phyloP scores from a whole-genome alignment of 2,888 invertebrate genomes.

The Cylindroiulus punctatus region DNA sequence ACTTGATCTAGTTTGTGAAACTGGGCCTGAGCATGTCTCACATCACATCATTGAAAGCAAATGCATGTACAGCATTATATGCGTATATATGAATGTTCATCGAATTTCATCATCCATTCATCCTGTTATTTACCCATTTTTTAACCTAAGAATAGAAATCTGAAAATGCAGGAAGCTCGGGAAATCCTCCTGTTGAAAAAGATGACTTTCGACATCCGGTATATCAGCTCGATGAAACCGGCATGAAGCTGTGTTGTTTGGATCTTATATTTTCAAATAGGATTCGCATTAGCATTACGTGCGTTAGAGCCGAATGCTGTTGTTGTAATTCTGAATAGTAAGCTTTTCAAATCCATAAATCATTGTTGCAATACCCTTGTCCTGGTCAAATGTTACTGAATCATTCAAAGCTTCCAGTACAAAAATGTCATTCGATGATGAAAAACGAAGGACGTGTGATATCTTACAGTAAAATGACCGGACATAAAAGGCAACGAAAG shows the following conservation, averaged over 20 bases:
- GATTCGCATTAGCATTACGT: neutral
- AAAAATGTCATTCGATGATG: no score
- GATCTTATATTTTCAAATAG: neutral
- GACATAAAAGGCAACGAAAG: no score
- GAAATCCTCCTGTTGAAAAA: constrained; percentile 4
- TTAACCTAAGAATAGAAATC: constrained; percentile 37
- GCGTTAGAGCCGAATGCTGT: neutral
- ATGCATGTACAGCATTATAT: neutral
- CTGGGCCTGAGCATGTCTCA: no score
- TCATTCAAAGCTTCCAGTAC: no score
- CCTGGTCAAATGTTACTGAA: no score
- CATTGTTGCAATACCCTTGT: no score
- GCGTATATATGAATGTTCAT: neutral
- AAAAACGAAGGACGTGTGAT: no score
- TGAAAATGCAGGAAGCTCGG: neutral
- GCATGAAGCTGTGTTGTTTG: neutral
- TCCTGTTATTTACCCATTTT: constrained; percentile 38
- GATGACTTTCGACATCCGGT: neutral
- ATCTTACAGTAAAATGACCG: no score
- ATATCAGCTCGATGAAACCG: neutral
- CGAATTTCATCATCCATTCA: neutral
- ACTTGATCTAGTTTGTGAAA: no score
- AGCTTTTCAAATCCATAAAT: no score
- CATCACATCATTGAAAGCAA: neutral
- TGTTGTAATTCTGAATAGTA: no score